phyloP scores from a whole-genome alignment of 53 echinoderm and acorn worm species.

The Arbacia lixula region DNA sequence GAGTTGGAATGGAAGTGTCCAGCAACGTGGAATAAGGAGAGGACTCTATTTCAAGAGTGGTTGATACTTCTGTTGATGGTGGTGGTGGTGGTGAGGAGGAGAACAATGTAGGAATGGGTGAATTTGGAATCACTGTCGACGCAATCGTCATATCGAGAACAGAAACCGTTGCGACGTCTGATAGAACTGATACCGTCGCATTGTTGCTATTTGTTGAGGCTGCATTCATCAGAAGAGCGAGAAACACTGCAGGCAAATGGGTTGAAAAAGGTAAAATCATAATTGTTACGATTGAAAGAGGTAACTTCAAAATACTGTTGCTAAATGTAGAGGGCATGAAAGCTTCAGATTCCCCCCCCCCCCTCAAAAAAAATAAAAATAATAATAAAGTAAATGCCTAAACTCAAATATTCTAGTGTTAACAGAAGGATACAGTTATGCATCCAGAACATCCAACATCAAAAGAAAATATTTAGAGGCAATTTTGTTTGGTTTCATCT shows the following conservation, averaged over 20 bases:
- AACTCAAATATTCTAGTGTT: too few relatives aligned
- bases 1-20: not conserved
- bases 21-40: not conserved
- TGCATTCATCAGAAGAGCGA: not conserved
- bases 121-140: not conserved
- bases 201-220: not conserved
- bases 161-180: not conserved
- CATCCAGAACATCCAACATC: too few relatives aligned
- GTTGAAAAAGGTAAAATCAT: too few relatives aligned
- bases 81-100: not conserved
- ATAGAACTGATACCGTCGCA: not conserved
- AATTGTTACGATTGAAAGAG: too few relatives aligned
- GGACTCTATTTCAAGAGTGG: not conserved
- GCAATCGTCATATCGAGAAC: not conserved
- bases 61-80: not conserved
- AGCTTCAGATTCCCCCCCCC: too few relatives aligned
- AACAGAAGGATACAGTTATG: too few relatives aligned
- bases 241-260: not conserved
- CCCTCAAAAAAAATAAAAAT: too few relatives aligned
- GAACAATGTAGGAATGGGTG: not conserved
- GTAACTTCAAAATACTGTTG: too few relatives aligned
- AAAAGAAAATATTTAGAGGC: too few relatives aligned
- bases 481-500: too few relatives aligned
- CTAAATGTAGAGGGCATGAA: too few relatives aligned
- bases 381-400: too few relatives aligned